A percentile compares a stretch with the other conserved stretches of the same genome.
These are phyloP conservation scores for Tachysurus fulvidraco DNA, from an alignment of 2,113 vertebrate genomes.

Conservation along the genomic window DNA sequence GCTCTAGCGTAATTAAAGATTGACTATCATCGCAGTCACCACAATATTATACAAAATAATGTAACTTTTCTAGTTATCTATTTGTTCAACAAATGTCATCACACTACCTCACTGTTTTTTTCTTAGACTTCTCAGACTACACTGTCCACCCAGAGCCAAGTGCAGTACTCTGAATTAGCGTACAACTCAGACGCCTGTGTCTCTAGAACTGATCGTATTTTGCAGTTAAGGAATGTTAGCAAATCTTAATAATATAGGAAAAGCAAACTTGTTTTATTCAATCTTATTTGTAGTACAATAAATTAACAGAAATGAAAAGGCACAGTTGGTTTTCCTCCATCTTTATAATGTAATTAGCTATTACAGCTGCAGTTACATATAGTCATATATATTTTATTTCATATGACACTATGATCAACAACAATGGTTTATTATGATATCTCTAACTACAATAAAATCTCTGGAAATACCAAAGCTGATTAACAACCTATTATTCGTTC, in stretches of 20 bases:
- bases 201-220: background rate
- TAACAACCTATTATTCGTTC: slow-evolving; percentile 62
- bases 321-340: background rate
- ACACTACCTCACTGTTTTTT: background rate
- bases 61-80: background rate
- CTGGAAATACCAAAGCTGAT: slow-evolving; percentile 69
- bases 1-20: background rate
- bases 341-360: background rate
- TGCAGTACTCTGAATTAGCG: background rate
- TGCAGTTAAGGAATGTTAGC: background rate
- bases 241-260: background rate
- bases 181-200: background rate
- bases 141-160: background rate
- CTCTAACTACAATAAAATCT: slow-evolving; percentile 26
- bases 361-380: background rate
- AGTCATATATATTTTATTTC: slow-evolving; percentile 42
- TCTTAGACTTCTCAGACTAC: too few relatives aligned
- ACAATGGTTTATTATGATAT: slow-evolving; percentile 45
- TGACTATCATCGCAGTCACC: background rate
- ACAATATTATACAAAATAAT: background rate
- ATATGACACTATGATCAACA: slow-evolving; percentile 5
- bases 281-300: background rate
- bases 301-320: background rate
- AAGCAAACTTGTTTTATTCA: background rate
- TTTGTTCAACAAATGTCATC: background rate